Evolutionary conservation across 2,113 vertebrate genomes (phyloP).

Genomic region (Sarotherodon lohbergeri): DNA sequence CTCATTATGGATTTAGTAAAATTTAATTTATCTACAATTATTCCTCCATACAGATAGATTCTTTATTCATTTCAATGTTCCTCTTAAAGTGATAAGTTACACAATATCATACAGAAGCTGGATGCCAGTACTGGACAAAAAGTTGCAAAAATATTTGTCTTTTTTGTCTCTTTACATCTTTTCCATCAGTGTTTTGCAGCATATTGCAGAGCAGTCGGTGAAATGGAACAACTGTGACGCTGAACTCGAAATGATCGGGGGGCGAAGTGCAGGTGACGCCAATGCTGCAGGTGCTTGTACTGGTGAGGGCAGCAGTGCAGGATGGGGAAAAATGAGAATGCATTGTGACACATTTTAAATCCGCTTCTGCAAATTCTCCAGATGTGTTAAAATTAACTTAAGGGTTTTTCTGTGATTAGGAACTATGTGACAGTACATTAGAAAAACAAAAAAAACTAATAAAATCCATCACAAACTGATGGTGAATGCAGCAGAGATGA

Average conservation of each 20-base stretch:
- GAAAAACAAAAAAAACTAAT: conserved; percentile 1
- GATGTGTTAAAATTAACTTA: conserved; percentile 4
- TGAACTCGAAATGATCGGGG: not conserved
- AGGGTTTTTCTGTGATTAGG: not conserved
- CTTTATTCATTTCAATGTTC: conserved; percentile 59
- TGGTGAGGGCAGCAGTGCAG: not conserved
- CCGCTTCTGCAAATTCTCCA: not conserved
- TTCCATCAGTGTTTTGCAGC: conserved; percentile 62
- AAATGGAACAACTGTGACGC: not conserved
- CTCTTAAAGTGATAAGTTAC: conserved; percentile 72
- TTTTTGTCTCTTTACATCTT: conserved; percentile 48
- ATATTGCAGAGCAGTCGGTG: conserved; percentile 50
- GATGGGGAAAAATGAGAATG: not conserved
- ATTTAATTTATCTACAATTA: conserved; percentile 67
- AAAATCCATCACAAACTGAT: conserved; percentile 13
- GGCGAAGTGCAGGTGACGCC: not conserved
- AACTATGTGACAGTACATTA: conserved; percentile 16
- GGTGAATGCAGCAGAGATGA: conserved; percentile 44
- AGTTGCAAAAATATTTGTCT: conserved; percentile 67
- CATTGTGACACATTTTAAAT: conserved; percentile 19
- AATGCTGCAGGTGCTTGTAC: not conserved
- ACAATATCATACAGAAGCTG: conserved; percentile 67
- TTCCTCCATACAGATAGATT: conserved; percentile 52
- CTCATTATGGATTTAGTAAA: conserved; percentile 52
- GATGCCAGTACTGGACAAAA: conserved; percentile 59